phyloP scores from a whole-genome alignment of 2,113 vertebrate genomes.

The Hypanus sabinus region DNA sequence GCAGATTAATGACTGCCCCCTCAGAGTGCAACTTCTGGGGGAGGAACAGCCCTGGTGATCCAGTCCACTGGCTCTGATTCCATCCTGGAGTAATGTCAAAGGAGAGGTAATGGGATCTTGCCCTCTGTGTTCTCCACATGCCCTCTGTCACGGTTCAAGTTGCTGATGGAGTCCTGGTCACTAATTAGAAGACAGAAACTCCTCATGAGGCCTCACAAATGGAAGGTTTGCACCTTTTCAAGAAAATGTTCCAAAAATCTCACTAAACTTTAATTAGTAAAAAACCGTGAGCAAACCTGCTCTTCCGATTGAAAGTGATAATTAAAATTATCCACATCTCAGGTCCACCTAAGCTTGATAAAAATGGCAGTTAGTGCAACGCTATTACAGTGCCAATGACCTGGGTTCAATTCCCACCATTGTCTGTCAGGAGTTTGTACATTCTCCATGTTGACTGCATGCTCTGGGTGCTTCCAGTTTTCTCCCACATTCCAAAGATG shows the following conservation, averaged over 20 bases:
- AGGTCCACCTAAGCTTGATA: background rate
- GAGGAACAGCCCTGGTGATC: background rate
- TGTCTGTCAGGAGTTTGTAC: too few species aligned
- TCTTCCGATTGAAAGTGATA: background rate
- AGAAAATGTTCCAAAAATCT: background rate
- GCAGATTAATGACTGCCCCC: slow-evolving; percentile 19
- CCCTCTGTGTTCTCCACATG: background rate
- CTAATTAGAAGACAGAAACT: background rate
- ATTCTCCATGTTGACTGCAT: too few species aligned
- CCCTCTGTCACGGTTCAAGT: background rate
- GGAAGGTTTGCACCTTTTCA: background rate
- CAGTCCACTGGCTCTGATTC: background rate
- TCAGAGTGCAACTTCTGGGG: background rate
- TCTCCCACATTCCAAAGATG: too few species aligned
- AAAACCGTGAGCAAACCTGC: background rate
- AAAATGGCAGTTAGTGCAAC: too few species aligned
- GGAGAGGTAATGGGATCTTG: background rate
- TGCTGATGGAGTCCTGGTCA: too few species aligned
- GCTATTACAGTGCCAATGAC: too few species aligned
- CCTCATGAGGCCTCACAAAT: background rate
- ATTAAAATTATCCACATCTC: background rate
- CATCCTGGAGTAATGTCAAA: background rate
- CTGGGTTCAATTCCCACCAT: too few species aligned
- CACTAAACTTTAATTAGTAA: background rate
- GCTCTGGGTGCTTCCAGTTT: too few species aligned